These are phyloP conservation scores for Tetranychus piercei DNA, from an alignment of 2,888 invertebrate species.

Conservation along the genomic window DNA sequence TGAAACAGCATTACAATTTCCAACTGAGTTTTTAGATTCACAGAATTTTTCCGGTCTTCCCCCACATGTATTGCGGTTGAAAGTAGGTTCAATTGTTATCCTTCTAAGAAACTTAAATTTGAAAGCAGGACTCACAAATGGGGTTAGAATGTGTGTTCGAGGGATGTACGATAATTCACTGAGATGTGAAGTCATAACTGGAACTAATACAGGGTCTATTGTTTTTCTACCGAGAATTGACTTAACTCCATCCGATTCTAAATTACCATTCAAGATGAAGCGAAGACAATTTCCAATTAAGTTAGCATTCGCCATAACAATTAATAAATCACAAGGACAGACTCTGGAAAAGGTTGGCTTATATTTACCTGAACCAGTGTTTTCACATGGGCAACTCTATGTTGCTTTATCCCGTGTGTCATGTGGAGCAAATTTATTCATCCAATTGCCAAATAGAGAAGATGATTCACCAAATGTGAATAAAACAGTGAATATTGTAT, in stretches of 20 bases:
- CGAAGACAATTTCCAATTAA: slow-evolving; percentile 19
- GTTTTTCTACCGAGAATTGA: neutral
- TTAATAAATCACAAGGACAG: slow-evolving; percentile 27
- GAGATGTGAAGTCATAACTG: neutral
- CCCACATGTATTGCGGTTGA: neutral
- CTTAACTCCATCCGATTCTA: neutral
- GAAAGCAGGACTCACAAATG: slow-evolving; percentile 18
- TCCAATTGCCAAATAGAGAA: neutral
- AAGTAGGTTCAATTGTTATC: slow-evolving; percentile 18
- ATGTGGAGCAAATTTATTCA: neutral
- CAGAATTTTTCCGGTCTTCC: neutral
- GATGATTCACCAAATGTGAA: no score
- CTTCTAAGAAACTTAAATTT: slow-evolving; percentile 19
- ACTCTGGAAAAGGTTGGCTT: slow-evolving; percentile 22
- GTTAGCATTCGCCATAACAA: slow-evolving; percentile 24
- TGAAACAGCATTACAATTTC: slow-evolving; percentile 15
- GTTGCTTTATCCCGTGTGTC: slow-evolving; percentile 26
- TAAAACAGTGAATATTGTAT: neutral
- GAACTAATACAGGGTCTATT: neutral
- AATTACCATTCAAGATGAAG: neutral
- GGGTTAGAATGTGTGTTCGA: slow-evolving; percentile 6
- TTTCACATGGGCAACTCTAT: slow-evolving; percentile 30
- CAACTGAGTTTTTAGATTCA: neutral
- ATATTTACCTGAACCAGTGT: slow-evolving; percentile 23
- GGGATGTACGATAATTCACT: neutral